A percentile compares a stretch with the other conserved stretches of the same genome.
These are phyloP conservation scores for Oedothorax gibbosus DNA, from an alignment of 1,140 invertebrate genomes.

Conservation along the genomic window DNA sequence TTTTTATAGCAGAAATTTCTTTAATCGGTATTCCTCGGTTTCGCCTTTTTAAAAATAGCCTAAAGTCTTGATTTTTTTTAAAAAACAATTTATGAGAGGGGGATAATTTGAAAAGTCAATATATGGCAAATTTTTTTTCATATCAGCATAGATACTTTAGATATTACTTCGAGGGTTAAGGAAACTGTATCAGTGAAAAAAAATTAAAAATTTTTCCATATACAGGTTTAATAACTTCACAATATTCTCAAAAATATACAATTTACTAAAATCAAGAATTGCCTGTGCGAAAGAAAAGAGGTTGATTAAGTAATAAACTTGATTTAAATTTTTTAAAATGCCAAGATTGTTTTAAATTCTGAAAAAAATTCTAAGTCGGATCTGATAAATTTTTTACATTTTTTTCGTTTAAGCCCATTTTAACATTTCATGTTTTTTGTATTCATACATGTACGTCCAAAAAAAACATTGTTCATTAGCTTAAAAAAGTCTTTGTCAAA, in stretches of 20 bases:
- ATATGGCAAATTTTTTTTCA: constrained; percentile 46
- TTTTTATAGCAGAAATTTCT: constrained; percentile 67
- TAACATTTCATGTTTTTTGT: not conserved
- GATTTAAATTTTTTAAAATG: constrained; percentile 11
- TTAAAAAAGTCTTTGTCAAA: constrained; percentile 71
- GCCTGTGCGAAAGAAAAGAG: constrained; percentile 54
- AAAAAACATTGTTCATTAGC: constrained; percentile 69
- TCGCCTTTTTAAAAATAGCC: constrained; percentile 72
- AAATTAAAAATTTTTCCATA: constrained; percentile 61
- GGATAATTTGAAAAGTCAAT: constrained; percentile 62
- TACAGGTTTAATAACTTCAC: constrained; percentile 63
- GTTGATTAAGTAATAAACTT: constrained; percentile 8
- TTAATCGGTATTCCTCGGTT: constrained; percentile 66
- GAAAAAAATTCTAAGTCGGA: constrained; percentile 61
- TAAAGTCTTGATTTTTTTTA: constrained; percentile 69
- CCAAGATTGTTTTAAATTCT: not conserved
- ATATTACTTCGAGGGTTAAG: constrained; percentile 55
- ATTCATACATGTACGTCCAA: constrained; percentile 71
- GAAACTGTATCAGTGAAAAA: constrained; percentile 62
- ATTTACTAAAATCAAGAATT: constrained; percentile 64
- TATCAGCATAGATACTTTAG: constrained; percentile 57
- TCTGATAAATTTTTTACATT: constrained; percentile 27
- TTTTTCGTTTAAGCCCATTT: not conserved
- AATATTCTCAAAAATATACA: constrained; percentile 65
- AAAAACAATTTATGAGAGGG: constrained; percentile 34